Evolutionary conservation across 2,113 vertebrate genomes (phyloP).

Genomic region (Mixornis gularis): DNA sequence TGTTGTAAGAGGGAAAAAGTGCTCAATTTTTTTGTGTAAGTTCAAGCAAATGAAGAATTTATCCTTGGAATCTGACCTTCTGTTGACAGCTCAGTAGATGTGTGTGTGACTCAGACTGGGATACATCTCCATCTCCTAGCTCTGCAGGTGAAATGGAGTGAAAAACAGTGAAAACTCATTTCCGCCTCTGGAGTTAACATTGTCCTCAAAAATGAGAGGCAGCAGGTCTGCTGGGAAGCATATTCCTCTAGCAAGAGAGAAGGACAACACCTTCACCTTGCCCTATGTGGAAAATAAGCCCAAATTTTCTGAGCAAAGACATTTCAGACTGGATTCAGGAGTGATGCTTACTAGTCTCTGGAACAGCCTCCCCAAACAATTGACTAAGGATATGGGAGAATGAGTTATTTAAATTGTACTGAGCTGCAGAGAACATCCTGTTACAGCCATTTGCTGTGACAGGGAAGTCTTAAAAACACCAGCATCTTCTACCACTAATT

Average conservation of each 20-base stretch:
- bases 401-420: neutral
- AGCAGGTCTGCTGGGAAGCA: neutral
- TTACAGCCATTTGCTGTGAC: neutral
- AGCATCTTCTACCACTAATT: neutral
- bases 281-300: neutral
- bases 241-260: neutral
- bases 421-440: neutral
- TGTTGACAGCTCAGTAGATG: neutral
- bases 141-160: neutral
- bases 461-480: neutral
- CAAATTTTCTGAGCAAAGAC: neutral
- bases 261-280: neutral
- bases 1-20: neutral
- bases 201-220: neutral
- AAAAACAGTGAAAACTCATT: neutral
- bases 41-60: neutral
- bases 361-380: neutral
- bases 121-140: neutral
- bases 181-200: neutral
- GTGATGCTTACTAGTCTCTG: neutral
- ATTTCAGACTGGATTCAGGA: neutral
- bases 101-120: neutral
- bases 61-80: neutral
- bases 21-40: neutral
- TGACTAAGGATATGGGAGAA: too few species aligned